Evolutionary conservation across 2,797 vertebrate species (phyloP), one percentile per base, ranked within the genome.

Genomic region (Galagoides demidoff): DNA sequence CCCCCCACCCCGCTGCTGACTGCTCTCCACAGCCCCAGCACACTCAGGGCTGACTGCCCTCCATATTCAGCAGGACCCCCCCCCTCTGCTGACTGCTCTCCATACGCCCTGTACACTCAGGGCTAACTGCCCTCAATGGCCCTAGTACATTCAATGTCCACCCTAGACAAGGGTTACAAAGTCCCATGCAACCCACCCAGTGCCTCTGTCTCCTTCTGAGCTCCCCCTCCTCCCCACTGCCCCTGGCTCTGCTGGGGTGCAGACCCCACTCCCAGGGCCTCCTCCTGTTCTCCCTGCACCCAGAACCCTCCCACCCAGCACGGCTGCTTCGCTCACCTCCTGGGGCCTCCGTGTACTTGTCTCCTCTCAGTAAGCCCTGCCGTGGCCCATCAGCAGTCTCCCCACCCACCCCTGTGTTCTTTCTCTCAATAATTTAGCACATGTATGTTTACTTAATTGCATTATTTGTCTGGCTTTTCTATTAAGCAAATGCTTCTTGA

Each of bases 171-270:
- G 6, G 37, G 1, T 27, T 49, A 4, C 3, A 16, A 29, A 45
- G 43, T 31, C 63, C 68, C 5, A 0, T 2, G 5, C 45, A 0
- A 16, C 25, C 31, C 3, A 3, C 23, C 52, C 1, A 55, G 0
- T 29, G 8, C 25, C 64, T 37, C 20, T 12, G 1, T 8, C 61
- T 76, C 68, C n/a, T 23, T 59, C 71, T 52, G 4, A 0, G 2
- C 0, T 9, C n/a, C 17, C 16, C n/a, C 52, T 17, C 22, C 59
- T 1, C 0, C n/a, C 5, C 7, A 4, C n/a, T 61, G 8, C 16
- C 25, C 13, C 31, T 7, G 17, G 22, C 43, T 83, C 3, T n/a
- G 8, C 87, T 2, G 64, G 63, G 52, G 52, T 55, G 52, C 52
- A 11, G 55, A 2, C 2, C 1, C 7, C 55, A 52, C 20, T n/a